Evolutionary conservation across 2,888 invertebrate genomes (phyloP), one percentile per base, ranked within the genome.

Genomic region (Schizotus pectinicornis): DNA sequence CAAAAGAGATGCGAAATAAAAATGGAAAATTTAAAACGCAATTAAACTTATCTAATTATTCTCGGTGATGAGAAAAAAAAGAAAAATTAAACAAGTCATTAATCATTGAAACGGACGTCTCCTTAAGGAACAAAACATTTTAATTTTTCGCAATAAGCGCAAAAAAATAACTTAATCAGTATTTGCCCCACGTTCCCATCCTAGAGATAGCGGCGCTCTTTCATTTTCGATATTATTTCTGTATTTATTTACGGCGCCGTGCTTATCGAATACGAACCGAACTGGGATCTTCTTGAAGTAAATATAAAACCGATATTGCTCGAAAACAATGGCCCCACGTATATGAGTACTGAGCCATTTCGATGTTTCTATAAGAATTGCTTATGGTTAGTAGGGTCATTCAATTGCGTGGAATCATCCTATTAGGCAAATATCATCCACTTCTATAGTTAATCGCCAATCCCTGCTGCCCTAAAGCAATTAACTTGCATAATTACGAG

Each of bases 211-310:
- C 65, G 64, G 64, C 65, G 64, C 61, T 66, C 68, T 69, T 69
- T 70, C 72, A 72, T 73, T 74, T 73, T 70, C 71, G 69, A 70
- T 73, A 72, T 74, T 72, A 72, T 73, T 72, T 71, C 69, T 63
- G 69, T 74, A 71, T 71, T 73, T 73, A 72, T 73, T 72, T 74
- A 73, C 67, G 68, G 68, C 64, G 56, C 50, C 56, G 67, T 63
- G 70, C 69, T 72, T 72, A 72, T 72, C 71, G 72, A 74, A 72
- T 72, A 68, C 72, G 62, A 67, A 72, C 51, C 59, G 49, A 56
- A 59, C 46, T 37, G 49, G 30, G 13, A n/a, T n/a, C n/a, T n/a
- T 49, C 46, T 34, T 37, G 11, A 60, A 63, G 64, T 54, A 66
- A 67, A 70, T 67, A 67, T 61, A 53, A 67, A 62, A 68, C 60